Conservation (phyloP, 1,140 invertebrate species). For the Pseudomyrmex cubaensis region DNA sequence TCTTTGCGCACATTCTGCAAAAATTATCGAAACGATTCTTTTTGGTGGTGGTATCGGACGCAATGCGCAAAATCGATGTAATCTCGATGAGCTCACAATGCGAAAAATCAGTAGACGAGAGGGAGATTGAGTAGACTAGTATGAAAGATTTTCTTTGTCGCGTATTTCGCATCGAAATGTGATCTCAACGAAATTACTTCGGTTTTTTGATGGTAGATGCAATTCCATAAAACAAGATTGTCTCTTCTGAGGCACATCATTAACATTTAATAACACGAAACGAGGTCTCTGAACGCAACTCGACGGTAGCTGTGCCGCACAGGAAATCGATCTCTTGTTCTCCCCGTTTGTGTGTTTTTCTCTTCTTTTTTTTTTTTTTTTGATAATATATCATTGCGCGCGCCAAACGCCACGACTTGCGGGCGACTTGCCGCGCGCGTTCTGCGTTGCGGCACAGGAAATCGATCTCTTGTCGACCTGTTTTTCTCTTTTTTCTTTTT, state of each 20-base stretch:
- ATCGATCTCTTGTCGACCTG: conserved; percentile 47
- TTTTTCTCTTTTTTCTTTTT: background rate
- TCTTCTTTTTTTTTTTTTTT: background rate
- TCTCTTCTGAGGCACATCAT: background rate
- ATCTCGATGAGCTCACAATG: background rate
- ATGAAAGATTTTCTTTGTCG: background rate
- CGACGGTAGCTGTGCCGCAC: conserved; percentile 53
- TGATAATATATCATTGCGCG: background rate
- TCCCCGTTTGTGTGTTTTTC: background rate
- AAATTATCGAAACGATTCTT: conserved; percentile 8
- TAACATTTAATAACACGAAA: conserved; percentile 26
- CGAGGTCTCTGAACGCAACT: conserved; percentile 40
- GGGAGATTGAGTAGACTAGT: too few species aligned
- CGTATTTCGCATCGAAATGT: background rate
- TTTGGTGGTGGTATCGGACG: conserved; percentile 5
- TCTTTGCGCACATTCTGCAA: background rate
- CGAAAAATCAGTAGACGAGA: background rate
- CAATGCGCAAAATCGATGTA: background rate
- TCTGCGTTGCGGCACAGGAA: conserved; percentile 37
- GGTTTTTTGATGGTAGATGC: background rate
- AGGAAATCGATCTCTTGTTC: conserved; percentile 59
- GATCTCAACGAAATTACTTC: conserved; percentile 10
- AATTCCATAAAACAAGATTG: background rate
- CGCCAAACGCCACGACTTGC: conserved; percentile 32
- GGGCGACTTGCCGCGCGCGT: conserved; percentile 24